A percentile compares a stretch with the other conserved stretches of the same genome.
These are phyloP conservation scores for Gymnoscopelus microlampas DNA, from an alignment of 2,797 vertebrate genomes.

Conservation along the genomic window DNA sequence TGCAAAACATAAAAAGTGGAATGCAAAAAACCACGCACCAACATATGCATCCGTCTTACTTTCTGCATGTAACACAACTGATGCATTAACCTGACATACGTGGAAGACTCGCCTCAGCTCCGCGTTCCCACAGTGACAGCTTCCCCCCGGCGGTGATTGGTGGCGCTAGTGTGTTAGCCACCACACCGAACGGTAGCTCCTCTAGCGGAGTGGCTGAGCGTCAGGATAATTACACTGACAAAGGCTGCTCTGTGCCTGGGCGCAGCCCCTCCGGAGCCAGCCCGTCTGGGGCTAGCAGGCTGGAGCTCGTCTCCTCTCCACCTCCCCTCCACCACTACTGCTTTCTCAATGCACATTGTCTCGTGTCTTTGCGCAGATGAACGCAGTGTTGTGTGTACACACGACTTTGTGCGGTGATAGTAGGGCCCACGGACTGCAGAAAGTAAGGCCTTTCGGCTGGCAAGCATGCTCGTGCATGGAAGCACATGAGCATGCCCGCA, in stretches of 20 bases:
- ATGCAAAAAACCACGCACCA: not conserved
- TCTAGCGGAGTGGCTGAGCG: conserved; percentile 83
- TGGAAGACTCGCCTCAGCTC: not conserved
- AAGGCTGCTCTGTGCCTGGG: conserved; percentile 98
- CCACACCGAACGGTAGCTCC: conserved; percentile 72
- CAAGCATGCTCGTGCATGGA: conserved; percentile 2
- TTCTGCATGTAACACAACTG: too few relatives aligned
- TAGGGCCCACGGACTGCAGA: not conserved
- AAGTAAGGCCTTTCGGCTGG: not conserved
- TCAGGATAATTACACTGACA: conserved; percentile 98
- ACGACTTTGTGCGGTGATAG: not conserved
- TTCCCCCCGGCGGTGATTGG: conserved; percentile 44
- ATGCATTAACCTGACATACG: conserved; percentile 8
- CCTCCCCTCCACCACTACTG: conserved; percentile 54
- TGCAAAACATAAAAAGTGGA: not conserved
- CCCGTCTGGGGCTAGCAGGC: conserved; percentile 97
- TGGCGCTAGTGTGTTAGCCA: conserved; percentile 71
- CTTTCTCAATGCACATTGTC: conserved; percentile 94
- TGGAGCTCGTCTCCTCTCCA: conserved; percentile 86
- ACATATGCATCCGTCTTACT: too few relatives aligned
- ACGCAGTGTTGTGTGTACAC: conserved; percentile 2
- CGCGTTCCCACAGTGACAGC: conserved; percentile 29
- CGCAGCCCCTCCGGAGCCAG: conserved; percentile 94
- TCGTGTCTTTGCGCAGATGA: conserved; percentile 52
- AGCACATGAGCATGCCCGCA: conserved; percentile 33